These are phyloP conservation scores for Syrphus vitripennis DNA, from an alignment of 2,888 invertebrate species.

Conservation along the genomic window DNA sequence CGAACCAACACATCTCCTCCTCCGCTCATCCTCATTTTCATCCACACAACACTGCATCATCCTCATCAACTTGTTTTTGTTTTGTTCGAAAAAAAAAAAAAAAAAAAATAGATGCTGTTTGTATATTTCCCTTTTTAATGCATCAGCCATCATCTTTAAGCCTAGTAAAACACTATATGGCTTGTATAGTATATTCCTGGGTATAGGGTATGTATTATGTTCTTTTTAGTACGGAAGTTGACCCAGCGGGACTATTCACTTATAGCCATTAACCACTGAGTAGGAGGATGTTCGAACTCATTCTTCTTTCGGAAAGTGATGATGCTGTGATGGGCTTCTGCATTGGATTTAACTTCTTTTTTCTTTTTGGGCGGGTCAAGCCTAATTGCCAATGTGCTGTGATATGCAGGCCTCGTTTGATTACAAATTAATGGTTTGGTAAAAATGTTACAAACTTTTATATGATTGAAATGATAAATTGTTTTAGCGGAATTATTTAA, in stretches of 20 bases:
- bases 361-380: constrained; percentile 40
- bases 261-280: constrained; percentile 65
- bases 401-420: constrained; percentile 56
- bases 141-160: constrained; percentile 7
- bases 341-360: constrained; percentile 9
- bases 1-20: constrained; percentile 36
- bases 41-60: neutral
- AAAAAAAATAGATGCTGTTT: constrained; percentile 10
- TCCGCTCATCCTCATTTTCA: neutral
- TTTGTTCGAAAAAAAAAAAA: too few species aligned
- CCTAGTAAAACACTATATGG: neutral
- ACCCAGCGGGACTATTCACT: constrained; percentile 66
- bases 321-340: constrained; percentile 37
- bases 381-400: constrained; percentile 6
- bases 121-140: constrained; percentile 35
- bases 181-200: neutral
- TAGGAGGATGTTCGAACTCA: constrained; percentile 50
- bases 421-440: constrained; percentile 70
- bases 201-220: neutral
- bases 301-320: constrained; percentile 52
- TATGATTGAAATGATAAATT: constrained; percentile 56
- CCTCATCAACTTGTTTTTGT: constrained; percentile 3
- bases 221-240: constrained; percentile 44
- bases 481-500: constrained; percentile 49
- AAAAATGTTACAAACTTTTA: constrained; percentile 55